Evolutionary conservation across 2,888 invertebrate species (phyloP).

Genomic region (Lasioglossum pauxillum): DNA sequence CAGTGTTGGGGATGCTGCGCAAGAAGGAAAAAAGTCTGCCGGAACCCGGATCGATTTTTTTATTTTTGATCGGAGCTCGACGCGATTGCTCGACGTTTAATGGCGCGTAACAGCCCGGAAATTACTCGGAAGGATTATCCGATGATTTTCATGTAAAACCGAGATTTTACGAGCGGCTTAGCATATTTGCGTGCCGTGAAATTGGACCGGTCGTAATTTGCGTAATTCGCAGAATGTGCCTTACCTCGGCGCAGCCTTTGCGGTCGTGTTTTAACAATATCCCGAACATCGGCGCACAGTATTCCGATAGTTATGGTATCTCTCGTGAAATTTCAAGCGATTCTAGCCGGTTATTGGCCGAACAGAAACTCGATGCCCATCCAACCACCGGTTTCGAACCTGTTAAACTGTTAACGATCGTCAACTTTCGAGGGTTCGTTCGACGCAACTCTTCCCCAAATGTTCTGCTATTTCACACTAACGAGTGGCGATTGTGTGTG

Average conservation of each 20-base stretch:
- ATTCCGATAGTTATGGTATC: constrained; percentile 28
- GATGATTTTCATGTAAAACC: background rate
- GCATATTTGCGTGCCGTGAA: constrained; percentile 19
- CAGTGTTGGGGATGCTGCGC: background rate
- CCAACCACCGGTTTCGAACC: background rate
- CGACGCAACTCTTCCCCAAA: background rate
- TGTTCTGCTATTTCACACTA: background rate
- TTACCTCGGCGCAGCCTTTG: background rate
- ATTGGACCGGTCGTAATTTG: constrained; percentile 35
- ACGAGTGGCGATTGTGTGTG: background rate
- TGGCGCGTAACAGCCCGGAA: background rate
- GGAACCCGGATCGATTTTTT: background rate
- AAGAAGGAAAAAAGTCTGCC: background rate
- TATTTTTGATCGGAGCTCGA: background rate
- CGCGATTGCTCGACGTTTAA: constrained; percentile 17
- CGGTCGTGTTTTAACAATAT: constrained; percentile 21
- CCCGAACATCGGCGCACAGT: background rate
- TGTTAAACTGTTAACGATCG: background rate
- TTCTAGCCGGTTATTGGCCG: background rate
- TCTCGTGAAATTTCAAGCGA: constrained; percentile 12
- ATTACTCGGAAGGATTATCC: background rate
- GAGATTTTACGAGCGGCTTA: background rate
- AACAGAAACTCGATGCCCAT: background rate
- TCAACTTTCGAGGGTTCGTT: background rate
- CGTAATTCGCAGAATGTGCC: constrained; percentile 21